Conservation (phyloP, 1,140 invertebrate species). For the Notospermus geniculatus region DNA sequence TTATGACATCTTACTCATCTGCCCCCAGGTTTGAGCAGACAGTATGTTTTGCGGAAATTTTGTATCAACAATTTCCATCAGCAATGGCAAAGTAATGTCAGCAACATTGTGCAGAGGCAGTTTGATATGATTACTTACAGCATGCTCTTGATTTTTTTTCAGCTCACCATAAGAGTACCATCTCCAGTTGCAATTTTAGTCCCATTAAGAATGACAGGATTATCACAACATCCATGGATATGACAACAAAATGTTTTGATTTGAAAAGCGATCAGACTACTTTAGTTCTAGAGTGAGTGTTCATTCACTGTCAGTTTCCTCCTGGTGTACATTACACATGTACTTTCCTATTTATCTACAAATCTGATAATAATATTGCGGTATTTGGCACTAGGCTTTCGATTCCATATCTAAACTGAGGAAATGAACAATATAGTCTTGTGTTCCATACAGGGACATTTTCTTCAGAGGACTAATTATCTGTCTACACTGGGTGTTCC, state of each 20-base stretch:
- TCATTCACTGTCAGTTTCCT: too few species aligned
- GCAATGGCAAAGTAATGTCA: not conserved
- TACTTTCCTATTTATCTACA: too few species aligned
- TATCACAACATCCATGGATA: conserved; percentile 54
- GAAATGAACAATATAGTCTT: too few species aligned
- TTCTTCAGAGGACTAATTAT: too few species aligned
- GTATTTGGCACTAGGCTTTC: too few species aligned
- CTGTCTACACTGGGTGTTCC: too few species aligned
- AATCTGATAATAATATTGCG: too few species aligned
- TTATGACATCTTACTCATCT: not conserved
- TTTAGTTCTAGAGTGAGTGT: conserved; percentile 47
- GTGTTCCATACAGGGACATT: too few species aligned
- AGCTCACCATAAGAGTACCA: conserved; percentile 33
- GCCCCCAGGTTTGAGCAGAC: not conserved
- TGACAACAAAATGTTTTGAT: conserved; percentile 50
- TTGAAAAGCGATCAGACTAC: conserved; percentile 41
- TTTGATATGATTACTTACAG: too few species aligned
- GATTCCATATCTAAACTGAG: too few species aligned
- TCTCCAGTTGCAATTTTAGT: conserved; percentile 47
- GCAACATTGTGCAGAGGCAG: too few species aligned
- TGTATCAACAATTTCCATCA: not conserved
- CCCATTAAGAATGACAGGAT: conserved; percentile 44
- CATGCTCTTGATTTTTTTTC: too few species aligned
- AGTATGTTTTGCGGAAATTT: not conserved
- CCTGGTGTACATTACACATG: not conserved